Evolutionary conservation across 2,888 invertebrate genomes (phyloP), one percentile per base, ranked within the genome.

Genomic region (Rotaria socialis): DNA sequence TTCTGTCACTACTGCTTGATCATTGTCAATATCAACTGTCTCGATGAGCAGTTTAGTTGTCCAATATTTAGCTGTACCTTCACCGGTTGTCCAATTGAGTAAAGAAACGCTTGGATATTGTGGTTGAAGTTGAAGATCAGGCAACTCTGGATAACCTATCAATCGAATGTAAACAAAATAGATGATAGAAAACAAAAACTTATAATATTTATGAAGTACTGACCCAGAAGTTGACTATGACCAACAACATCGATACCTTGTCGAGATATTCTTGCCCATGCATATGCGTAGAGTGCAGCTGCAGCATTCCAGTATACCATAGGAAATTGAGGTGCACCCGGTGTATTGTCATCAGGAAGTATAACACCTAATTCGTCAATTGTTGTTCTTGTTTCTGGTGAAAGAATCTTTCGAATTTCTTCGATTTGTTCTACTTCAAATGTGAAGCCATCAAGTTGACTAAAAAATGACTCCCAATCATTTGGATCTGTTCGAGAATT

Each of bases 241-340:
- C 75, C 75, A 43, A 75, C 43, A 43, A 75, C 43, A 47, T 75
- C 75, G 8, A 75, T 75, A 10, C 43, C 19, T 43, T 43, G 75
- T 43, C 43, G 43, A 43, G 75, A 41, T 47, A 75, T 43, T 43
- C 41, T 75, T 43, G 43, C 41, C 41, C 47, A 75, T 10, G 43
- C 7, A 47, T 75, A 75, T 43, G 75, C 75, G 14, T 43, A 75
- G 16, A 47, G 43, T 22, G 75, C 75, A 22, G 75, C 75, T 6
- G 75, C 75, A 43, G 75, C 75, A 75, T 75, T 75, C 75, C 75
- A 75, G 47, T 75, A 75, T 22, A 75, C 24, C 19, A 43, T 8
- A 24, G 75, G 75, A 47, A 75, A 75, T 47, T 24, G 27, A 14
- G 75, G 75, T 43, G 75, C 75, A 7, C 19, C 27, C 3, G 75